These are phyloP conservation scores for Ceyx melanurus DNA, from an alignment of 2,113 vertebrate genomes.

Conservation along the genomic window DNA sequence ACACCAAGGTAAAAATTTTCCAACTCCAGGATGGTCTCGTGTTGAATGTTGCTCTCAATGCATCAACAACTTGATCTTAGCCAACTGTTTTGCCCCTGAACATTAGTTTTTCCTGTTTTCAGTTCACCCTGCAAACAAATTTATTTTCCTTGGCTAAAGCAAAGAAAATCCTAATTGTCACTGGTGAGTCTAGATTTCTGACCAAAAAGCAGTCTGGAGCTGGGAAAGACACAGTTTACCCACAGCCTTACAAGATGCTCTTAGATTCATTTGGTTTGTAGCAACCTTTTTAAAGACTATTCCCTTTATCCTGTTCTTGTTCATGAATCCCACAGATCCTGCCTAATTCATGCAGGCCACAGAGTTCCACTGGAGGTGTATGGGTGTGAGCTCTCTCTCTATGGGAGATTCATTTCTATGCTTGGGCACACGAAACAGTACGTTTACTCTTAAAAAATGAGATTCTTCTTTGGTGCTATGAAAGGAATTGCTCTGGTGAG, in stretches of 20 bases:
- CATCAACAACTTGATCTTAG: constrained; percentile 6
- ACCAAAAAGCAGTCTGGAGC: constrained; percentile 1
- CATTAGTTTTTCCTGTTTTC: constrained; percentile 42
- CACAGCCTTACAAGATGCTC: background rate
- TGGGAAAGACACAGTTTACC: constrained; percentile 5
- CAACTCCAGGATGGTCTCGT: constrained; percentile 27
- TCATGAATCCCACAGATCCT: background rate
- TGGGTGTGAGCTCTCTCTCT: background rate
- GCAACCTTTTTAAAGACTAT: background rate
- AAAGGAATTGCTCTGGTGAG: background rate
- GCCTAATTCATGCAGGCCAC: background rate
- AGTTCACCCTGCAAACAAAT: constrained; percentile 13
- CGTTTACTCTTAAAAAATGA: background rate
- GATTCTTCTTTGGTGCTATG: background rate
- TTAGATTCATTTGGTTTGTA: background rate
- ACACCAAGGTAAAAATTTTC: constrained; percentile 61
- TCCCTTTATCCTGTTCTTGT: background rate
- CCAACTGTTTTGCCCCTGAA: constrained; percentile 20
- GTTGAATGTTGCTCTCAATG: constrained; percentile 23
- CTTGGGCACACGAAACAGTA: background rate
- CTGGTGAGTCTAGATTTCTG: background rate
- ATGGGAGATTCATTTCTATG: background rate
- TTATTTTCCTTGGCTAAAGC: constrained; percentile 2
- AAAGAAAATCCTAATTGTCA: constrained; percentile 1
- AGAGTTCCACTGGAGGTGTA: background rate